Evolutionary conservation across 2,888 invertebrate genomes (phyloP), one percentile per base, ranked within the genome.

Genomic region (Pegoplata infirma): DNA sequence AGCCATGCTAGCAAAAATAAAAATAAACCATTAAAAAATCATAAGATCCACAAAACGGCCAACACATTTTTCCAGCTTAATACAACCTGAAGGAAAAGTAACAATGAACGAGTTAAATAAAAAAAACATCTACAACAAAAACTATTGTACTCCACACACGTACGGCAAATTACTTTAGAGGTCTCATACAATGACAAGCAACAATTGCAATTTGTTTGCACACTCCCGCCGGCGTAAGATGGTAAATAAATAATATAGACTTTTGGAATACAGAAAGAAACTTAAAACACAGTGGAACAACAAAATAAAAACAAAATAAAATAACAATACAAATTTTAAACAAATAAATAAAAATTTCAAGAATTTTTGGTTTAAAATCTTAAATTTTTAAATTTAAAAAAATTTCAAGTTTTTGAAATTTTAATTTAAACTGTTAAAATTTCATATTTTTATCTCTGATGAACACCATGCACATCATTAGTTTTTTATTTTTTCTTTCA

Each of bases 141-240:
- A 49, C 63, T 56, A 76, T 76, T 76, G 68, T 76, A 64, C 56
- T 77, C 44, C 68, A 58, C 68, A 73, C 75, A 79, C 79, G 71
- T 76, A 80, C 81, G 80, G 79, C 82, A 83, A 82, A 82, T 83
- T 81, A 82, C 82, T 81, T 82, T 82, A 74, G 81, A 80, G 81
- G 82, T 82, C 81, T 82, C 84, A 83, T 83, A 85, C 86, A 88
- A 88, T 89, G 87, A 85, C 87, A 86, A 84, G 85, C 86, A 88
- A 89, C 89, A 89, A 89, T 89, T 89, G 89, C 89, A 89, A 89
- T 89, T 89, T 89, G 89, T 89, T 89, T 86, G 84, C 89, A 86
- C 84, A 83, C 84, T 83, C 84, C 84, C 82, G 83, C 76, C 80
- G 80, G 79, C 81, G 80, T 72, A 80, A 71, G 76, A 67, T 74